Conservation (phyloP, 2,113 vertebrate genomes). For the Chrysochloris asiatica region DNA sequence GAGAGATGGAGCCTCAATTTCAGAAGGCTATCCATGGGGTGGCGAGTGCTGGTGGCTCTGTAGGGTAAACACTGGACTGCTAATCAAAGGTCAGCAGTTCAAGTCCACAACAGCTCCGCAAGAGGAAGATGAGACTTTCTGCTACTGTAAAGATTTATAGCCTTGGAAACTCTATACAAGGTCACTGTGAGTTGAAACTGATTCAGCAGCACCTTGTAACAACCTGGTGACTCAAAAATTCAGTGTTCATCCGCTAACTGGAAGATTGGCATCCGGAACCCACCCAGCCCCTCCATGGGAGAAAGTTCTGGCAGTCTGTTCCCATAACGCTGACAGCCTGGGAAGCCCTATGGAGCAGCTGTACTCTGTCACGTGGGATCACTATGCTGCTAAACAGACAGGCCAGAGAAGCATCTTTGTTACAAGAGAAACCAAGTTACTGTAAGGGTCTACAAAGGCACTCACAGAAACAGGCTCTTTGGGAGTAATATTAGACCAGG, state of each 20-base stretch:
- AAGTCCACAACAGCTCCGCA: no score
- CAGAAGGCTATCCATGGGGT: background rate
- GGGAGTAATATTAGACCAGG: no score
- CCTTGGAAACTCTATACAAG: no score
- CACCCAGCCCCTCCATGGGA: background rate
- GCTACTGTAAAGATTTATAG: no score
- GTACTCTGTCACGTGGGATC: background rate
- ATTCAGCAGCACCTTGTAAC: no score
- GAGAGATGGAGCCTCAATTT: rapidly evolving
- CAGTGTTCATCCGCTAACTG: background rate
- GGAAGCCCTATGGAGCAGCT: background rate
- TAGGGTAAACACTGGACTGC: no score
- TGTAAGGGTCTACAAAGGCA: background rate
- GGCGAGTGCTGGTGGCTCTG: no score
- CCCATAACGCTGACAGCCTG: background rate
- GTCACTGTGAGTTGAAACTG: no score
- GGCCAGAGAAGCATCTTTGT: background rate
- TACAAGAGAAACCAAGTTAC: background rate
- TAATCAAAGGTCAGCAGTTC: no score
- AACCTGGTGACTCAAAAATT: background rate
- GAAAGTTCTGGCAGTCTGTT: background rate
- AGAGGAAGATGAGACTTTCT: no score
- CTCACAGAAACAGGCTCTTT: no score
- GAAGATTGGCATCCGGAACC: background rate
- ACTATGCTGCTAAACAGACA: background rate